Base-by-base conservation (phyloP, 2,797 vertebrate species). In the Chrysocyon brachyurus region DNA sequence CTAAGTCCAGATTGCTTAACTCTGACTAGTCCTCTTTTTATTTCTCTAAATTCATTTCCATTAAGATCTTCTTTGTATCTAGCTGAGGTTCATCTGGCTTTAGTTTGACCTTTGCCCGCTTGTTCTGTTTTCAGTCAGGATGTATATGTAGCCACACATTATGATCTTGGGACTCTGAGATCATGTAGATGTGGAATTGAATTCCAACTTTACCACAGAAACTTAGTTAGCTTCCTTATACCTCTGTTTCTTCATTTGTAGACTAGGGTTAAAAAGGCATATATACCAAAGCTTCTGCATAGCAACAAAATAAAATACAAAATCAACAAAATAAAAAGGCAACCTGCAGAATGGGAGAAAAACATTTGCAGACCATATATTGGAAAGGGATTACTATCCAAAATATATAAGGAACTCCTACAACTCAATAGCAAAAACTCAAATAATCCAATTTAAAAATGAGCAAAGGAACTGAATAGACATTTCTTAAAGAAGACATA, bases 11-110 rank as follows among this genome's bases (percentile, higher is more conserved):
- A 24, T 19, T 22, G 15, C 54, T 72, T 85, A 31, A 36, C 33
- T 75, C 56, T 84, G 22, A 56, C 89, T 96, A 66, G 59, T 70
- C 89, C 70, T 84, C 16, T 14, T 93, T 68, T 91, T 77, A 33
- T 57, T 93, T 61, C 54, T n/a, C 88, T 96, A 31, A 75, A 28
- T 78, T 78, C 12, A 59, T 40, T 46, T n/a, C 8, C 15, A 14
- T 56, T 7, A 63, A 73, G 33, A 57, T 57, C 33, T 59, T 64
- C 46, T 90, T 79, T 36, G 33, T 19, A 24, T 81, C 33, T 40
- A 77, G 21, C n/a, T 26, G 66, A 87, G 24, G 31, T 92, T 82
- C 52, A 33, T 63, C 46, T 24, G 52, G 31, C 63, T 87, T 91
- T 85, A 79, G n/a, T 61, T 28, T 81, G 31, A 73, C 3, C n/a